Percentiles rank a stretch among this genome's conserved stretches.
Conservation (phyloP, 1,140 invertebrate species). For the Conus ventricosus region DNA sequence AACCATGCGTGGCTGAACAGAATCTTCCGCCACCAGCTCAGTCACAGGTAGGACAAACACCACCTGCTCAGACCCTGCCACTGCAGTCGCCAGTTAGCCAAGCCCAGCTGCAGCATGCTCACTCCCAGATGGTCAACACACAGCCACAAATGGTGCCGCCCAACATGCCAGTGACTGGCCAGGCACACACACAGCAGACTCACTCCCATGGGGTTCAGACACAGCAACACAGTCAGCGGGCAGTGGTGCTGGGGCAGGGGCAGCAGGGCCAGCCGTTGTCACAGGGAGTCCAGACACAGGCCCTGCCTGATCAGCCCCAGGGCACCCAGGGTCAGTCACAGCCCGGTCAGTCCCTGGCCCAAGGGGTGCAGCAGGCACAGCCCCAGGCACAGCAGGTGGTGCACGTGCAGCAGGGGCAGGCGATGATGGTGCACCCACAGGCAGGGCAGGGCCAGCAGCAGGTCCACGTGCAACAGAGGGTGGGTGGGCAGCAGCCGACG, state of each 20-base stretch:
- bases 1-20: not conserved
- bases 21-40: not conserved
- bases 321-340: not conserved
- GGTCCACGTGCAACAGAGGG: slow-evolving; percentile 1
- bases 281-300: not conserved
- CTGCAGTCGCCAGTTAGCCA: slow-evolving; percentile 2
- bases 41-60: not conserved
- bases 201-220: too few species aligned
- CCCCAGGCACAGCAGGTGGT: slow-evolving; percentile 42
- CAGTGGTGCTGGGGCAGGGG: too few species aligned
- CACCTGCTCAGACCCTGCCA: not conserved
- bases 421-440: slow-evolving; percentile 35
- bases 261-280: too few species aligned
- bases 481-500: not conserved
- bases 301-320: not conserved
- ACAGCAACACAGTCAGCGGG: too few species aligned
- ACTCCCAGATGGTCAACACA: slow-evolving; percentile 23
- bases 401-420: slow-evolving; percentile 37
- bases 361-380: slow-evolving; percentile 12
- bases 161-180: too few species aligned
- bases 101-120: not conserved
- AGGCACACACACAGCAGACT: too few species aligned
- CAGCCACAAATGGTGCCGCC: not conserved
- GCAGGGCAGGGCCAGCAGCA: not conserved
- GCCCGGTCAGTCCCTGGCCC: slow-evolving; percentile 19